A percentile compares a stretch with the other conserved stretches of the same genome.
phyloP scores from a whole-genome alignment of 2,888 invertebrate genomes.

The Trachelus troglodyta region DNA sequence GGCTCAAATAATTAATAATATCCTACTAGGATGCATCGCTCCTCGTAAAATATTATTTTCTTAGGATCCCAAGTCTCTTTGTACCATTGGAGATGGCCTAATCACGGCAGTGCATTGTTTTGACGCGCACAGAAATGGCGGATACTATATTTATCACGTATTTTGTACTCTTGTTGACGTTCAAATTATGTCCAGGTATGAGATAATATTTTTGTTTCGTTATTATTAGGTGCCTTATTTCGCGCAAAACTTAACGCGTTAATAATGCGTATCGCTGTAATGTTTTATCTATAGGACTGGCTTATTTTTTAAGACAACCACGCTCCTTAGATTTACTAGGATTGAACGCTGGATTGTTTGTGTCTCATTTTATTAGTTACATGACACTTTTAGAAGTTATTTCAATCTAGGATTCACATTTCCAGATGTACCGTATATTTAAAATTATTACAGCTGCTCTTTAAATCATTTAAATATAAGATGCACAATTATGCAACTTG shows the following conservation, averaged over 20 bases:
- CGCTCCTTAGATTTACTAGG: not conserved
- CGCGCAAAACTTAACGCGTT: not conserved
- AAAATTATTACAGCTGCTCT: not conserved
- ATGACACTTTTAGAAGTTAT: not conserved
- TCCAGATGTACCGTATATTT: not conserved
- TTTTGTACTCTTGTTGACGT: constrained; percentile 57
- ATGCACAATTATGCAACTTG: not conserved
- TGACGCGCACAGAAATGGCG: constrained; percentile 60
- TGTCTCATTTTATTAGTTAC: not conserved
- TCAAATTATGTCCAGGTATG: constrained; percentile 58
- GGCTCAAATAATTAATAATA: not conserved
- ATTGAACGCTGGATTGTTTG: not conserved
- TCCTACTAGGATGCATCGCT: not conserved
- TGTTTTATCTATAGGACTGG: not conserved
- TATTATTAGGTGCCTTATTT: not conserved
- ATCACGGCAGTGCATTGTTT: constrained; percentile 52
- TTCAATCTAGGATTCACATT: not conserved
- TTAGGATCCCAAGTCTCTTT: not conserved
- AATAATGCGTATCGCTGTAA: not conserved
- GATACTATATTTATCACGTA: constrained; percentile 58
- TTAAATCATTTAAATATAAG: not conserved
- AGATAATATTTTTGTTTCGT: constrained; percentile 9
- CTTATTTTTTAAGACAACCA: not conserved
- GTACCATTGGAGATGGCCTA: constrained; percentile 1
- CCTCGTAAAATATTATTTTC: not conserved